Evolutionary conservation across 2,888 invertebrate genomes (phyloP).

Genomic region (Euproctis similis): DNA sequence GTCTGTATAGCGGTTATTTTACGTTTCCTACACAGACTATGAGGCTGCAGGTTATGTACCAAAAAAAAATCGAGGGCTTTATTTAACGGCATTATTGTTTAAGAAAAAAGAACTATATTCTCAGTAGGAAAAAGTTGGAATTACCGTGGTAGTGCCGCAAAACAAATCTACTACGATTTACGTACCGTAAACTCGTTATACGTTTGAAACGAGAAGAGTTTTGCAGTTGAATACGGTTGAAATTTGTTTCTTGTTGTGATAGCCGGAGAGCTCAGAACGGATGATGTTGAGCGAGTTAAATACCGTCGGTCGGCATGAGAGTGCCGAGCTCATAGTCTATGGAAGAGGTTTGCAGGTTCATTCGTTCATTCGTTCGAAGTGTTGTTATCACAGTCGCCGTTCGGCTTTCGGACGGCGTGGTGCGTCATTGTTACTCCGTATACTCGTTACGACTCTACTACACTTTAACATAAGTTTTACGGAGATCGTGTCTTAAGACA

Average conservation of each 20-base stretch:
- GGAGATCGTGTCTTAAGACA: conserved; percentile 53
- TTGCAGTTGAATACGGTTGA: conserved; percentile 33
- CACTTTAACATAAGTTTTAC: conserved; percentile 60
- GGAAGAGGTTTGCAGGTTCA: conserved; percentile 58
- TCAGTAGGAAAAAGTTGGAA: conserved; percentile 57
- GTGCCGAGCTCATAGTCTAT: conserved; percentile 61
- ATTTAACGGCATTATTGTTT: conserved; percentile 58
- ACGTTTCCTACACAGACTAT: conserved; percentile 59
- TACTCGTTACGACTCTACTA: conserved; percentile 29
- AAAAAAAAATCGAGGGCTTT: conserved; percentile 67
- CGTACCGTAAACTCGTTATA: conserved; percentile 74
- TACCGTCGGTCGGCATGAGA: conserved; percentile 50
- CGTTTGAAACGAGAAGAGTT: conserved; percentile 56
- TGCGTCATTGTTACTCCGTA: conserved; percentile 35
- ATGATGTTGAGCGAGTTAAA: conserved; percentile 31
- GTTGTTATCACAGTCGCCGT: conserved; percentile 73
- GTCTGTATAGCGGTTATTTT: conserved; percentile 62
- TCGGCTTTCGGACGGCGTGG: conserved; percentile 64
- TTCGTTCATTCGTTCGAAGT: conserved; percentile 64
- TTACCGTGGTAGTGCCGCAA: conserved; percentile 59
- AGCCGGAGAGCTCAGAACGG: conserved; percentile 41
- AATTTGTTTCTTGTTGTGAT: conserved; percentile 46
- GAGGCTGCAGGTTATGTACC: conserved; percentile 43
- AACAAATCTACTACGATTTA: conserved; percentile 73
- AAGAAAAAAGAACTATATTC: conserved; percentile 60